phyloP scores from a whole-genome alignment of 35 echinoderm and acorn worm species.

The Acanthaster planci region DNA sequence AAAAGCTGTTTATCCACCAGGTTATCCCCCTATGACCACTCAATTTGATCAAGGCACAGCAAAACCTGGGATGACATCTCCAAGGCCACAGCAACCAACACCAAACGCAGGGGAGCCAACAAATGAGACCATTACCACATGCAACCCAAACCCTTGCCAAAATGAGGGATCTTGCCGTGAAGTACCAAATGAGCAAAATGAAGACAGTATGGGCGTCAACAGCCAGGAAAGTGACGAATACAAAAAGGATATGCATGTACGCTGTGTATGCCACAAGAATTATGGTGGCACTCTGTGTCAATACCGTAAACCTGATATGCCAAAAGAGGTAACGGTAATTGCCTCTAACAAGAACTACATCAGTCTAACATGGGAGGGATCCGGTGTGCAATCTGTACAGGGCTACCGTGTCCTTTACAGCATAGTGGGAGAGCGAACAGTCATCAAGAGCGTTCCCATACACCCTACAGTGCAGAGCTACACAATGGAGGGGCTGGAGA shows the following conservation, averaged over 20 bases:
- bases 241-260: not conserved
- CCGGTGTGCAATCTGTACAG: slow-evolving; percentile 37
- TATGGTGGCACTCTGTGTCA: slow-evolving; percentile 72
- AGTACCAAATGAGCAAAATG: not conserved
- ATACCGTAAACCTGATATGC: slow-evolving; percentile 67
- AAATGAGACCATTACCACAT: slow-evolving; percentile 24
- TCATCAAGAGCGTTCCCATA: slow-evolving; percentile 75
- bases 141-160: slow-evolving; percentile 81
- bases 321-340: slow-evolving; percentile 51
- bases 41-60: not conserved
- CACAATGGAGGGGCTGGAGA: slow-evolving; percentile 69
- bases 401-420: slow-evolving; percentile 88
- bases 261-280: slow-evolving; percentile 61
- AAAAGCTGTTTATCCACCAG: no score
- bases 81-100: not conserved
- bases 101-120: not conserved
- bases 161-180: slow-evolving; percentile 70
- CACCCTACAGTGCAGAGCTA: slow-evolving; percentile 77
- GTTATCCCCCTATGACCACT: not conserved
- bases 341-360: slow-evolving; percentile 54
- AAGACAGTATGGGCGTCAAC: not conserved
- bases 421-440: slow-evolving; percentile 48
- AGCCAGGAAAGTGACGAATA: slow-evolving; percentile 11
- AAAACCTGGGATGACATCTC: no score
- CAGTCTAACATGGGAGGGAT: slow-evolving; percentile 60